Percentiles rank a stretch among this genome's conserved stretches.
Conservation (phyloP, 1,140 invertebrate species). For the Brachionus rotundiformis region DNA sequence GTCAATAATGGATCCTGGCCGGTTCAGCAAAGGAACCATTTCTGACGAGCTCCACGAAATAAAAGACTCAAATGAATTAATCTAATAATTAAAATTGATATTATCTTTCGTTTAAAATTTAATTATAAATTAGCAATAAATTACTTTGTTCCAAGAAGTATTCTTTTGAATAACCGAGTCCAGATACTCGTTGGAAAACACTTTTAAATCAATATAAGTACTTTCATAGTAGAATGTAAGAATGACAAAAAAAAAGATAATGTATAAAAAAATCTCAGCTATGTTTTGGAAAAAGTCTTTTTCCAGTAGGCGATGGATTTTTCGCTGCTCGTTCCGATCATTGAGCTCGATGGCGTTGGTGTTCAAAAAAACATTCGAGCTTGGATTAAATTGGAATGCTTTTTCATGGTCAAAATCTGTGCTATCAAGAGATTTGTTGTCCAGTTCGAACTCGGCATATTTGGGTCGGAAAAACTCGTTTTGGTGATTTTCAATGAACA, state of each 20-base stretch:
- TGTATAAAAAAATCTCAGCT: constrained; percentile 1
- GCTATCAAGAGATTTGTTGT: not conserved
- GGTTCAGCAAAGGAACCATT: not conserved
- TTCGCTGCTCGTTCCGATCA: not conserved
- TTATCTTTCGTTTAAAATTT: no score
- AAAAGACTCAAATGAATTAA: not conserved
- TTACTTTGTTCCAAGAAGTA: constrained; percentile 22
- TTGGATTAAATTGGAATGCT: not conserved
- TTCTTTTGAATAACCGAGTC: not conserved
- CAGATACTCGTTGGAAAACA: constrained; percentile 21
- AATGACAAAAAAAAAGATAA: constrained; percentile 12
- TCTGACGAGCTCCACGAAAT: not conserved
- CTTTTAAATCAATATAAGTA: constrained; percentile 26
- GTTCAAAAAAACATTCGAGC: not conserved
- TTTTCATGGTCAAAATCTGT: not conserved
- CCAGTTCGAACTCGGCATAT: not conserved
- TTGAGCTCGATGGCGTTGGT: not conserved
- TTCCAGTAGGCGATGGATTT: not conserved
- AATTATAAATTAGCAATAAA: no score
- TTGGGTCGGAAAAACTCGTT: constrained; percentile 26
- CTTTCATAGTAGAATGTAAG: constrained; percentile 2
- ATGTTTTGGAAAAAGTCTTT: constrained; percentile 17
- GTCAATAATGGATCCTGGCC: not conserved
- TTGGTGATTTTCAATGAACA: not conserved
- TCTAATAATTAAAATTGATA: no score